These are phyloP conservation scores for Hepsetus odoe DNA, from an alignment of 2,113 vertebrate genomes.

Conservation along the genomic window DNA sequence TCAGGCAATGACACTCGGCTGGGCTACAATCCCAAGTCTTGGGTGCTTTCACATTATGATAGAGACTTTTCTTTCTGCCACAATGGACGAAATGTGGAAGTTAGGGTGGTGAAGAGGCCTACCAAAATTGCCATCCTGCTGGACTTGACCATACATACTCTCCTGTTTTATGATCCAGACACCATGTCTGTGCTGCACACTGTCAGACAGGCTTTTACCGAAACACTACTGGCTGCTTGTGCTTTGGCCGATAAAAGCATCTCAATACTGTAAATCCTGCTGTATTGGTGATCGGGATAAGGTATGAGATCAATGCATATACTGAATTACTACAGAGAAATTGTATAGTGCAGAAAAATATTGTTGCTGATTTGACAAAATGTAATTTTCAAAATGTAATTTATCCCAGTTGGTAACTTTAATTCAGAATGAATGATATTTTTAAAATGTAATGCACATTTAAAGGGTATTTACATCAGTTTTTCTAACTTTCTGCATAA, in stretches of 20 bases:
- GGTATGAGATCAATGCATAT: background rate
- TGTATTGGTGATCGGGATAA: background rate
- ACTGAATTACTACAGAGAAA: background rate
- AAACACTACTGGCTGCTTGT: slow-evolving; percentile 81
- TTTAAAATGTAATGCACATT: background rate
- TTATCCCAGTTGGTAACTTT: background rate
- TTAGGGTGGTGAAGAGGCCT: slow-evolving; percentile 78
- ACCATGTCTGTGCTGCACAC: slow-evolving; percentile 78
- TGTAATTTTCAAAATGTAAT: background rate
- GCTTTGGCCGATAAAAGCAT: slow-evolving; percentile 86
- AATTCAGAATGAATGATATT: background rate
- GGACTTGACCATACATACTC: slow-evolving; percentile 81
- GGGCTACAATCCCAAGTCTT: slow-evolving; percentile 85
- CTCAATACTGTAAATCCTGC: slow-evolving; percentile 64
- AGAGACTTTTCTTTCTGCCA: slow-evolving; percentile 87
- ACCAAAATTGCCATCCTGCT: slow-evolving; percentile 81
- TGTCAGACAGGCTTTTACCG: slow-evolving; percentile 68
- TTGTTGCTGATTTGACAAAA: background rate
- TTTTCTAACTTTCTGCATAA: too few relatives aligned
- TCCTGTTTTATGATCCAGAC: slow-evolving; percentile 84
- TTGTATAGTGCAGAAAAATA: background rate
- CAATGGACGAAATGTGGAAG: slow-evolving; percentile 61
- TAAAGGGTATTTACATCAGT: background rate
- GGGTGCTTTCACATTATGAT: slow-evolving; percentile 89
- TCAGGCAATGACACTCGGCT: slow-evolving; percentile 79